Base-by-base conservation (phyloP, 2,113 vertebrate genomes). In the Petrocephalus zakoni region DNA sequence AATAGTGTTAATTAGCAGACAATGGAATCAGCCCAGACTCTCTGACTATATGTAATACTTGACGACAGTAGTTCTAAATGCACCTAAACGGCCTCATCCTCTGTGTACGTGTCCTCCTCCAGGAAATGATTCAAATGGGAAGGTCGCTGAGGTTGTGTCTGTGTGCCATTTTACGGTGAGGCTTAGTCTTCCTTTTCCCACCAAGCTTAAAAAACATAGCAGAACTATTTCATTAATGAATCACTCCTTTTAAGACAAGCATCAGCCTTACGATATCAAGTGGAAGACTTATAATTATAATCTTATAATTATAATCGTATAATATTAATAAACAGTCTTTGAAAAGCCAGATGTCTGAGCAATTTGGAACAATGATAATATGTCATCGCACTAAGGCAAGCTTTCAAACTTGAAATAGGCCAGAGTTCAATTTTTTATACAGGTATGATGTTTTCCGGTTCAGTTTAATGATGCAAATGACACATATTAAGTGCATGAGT, bases 381-480 rank as follows among this genome's bases (percentile, higher is more conserved):
- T 78, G 72, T 34, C 49, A 84, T 49, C 22, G 51, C 82, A 21
- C 8, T 22, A 21, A 22, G 15, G 37, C 75, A 55, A 55, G 25
- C 84, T 56, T 34, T 58, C 52, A 61, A 64, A 87, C 55, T 37
- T 58, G 86, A 87, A 87, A 87, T 46, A 61, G 53, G 55, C 34
- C 55, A 13, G 34, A 58, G 34, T n/a, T 87, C 17, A 87, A 87
- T 46, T 47, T 22, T 87, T 87, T n/a, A 58, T 87, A 46, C 86
- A 85, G 84, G 84, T 61, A 61, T 13, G 19, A 22, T 42, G 21
- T 87, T 87, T 87, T 87, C 86, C 47, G 53, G 37, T 61, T 9
- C 37, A 64, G 15, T 11, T 64, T 87, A 87, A 58, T 87, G 52
- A 86, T 34, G 52, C 25, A 86, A 55, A 49, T 34, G 51, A 86